Evolutionary conservation across 2,797 vertebrate species (phyloP).

Genomic region (Numenius phaeopus): DNA sequence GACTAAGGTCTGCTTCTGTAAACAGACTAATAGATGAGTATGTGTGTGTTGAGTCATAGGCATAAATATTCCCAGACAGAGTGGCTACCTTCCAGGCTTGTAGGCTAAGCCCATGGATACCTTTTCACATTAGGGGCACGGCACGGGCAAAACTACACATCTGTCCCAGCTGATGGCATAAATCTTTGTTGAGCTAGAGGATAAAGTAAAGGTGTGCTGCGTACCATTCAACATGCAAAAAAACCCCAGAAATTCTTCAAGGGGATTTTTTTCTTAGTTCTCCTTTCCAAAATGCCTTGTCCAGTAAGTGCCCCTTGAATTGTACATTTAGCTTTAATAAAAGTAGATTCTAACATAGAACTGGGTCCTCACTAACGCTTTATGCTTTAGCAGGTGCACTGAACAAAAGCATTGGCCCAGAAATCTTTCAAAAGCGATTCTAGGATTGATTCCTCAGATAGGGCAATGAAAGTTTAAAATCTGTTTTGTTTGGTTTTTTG

Average conservation of each 20-base stretch:
- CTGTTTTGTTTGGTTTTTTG: neutral
- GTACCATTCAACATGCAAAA: neutral
- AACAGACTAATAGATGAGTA: slow-evolving; percentile 36
- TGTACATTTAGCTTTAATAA: neutral
- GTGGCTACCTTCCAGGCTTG: slow-evolving; percentile 2
- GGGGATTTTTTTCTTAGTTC: neutral
- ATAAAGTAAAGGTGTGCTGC: neutral
- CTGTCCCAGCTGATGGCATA: neutral
- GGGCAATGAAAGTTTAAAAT: neutral
- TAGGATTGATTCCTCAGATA: neutral
- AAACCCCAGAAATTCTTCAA: neutral
- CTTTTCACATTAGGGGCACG: neutral
- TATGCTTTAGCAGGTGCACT: neutral
- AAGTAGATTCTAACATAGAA: neutral
- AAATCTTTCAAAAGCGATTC: neutral
- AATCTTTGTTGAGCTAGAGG: neutral
- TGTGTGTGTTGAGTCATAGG: slow-evolving; percentile 31
- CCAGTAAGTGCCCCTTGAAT: neutral
- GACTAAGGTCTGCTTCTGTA: neutral
- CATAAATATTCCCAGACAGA: slow-evolving; percentile 12
- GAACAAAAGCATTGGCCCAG: neutral
- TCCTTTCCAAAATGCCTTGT: neutral
- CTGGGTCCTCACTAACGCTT: neutral
- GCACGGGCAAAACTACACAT: neutral
- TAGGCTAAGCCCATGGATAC: neutral